phyloP scores from a whole-genome alignment of 37 sponge, comb jelly and placozoan species.

The Halichondria panicea region DNA sequence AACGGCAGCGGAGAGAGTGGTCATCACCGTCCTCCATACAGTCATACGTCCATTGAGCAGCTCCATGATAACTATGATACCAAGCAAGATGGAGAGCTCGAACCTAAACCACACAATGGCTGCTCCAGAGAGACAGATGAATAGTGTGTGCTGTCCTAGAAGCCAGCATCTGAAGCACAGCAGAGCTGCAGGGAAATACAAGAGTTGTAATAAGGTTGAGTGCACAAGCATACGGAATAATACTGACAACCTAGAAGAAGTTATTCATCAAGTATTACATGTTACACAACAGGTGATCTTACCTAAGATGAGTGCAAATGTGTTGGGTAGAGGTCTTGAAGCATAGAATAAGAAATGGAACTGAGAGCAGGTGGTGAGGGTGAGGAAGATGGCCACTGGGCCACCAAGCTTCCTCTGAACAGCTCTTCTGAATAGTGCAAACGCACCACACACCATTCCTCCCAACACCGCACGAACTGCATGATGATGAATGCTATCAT shows the following conservation, averaged over 20 bases:
- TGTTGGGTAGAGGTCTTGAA: conserved; percentile 95
- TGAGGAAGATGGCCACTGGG: conserved; percentile 34
- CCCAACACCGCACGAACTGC: conserved; percentile 81
- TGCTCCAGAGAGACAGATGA: conserved; percentile 74
- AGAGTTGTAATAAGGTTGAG: no score
- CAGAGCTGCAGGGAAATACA: conserved; percentile 39
- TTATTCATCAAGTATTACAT: background rate
- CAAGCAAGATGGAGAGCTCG: conserved; percentile 77
- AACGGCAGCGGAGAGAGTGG: conserved; percentile 56
- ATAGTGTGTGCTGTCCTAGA: conserved; percentile 42
- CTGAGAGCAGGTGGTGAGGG: conserved; percentile 79
- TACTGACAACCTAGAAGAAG: background rate
- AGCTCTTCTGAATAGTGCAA: conserved; percentile 62
- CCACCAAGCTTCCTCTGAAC: conserved; percentile 57
- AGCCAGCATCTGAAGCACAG: conserved; percentile 70
- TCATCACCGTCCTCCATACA: conserved; percentile 19
- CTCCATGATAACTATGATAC: conserved; percentile 73
- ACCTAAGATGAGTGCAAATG: conserved; percentile 91
- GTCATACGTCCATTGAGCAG: conserved; percentile 33
- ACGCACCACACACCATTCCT: conserved; percentile 56
- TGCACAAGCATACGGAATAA: background rate
- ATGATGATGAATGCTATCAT: background rate
- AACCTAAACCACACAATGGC: conserved; percentile 85
- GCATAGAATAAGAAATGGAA: conserved; percentile 98
- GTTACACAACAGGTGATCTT: background rate